A percentile compares a stretch with the other conserved stretches of the same genome.
These are phyloP conservation scores for Lymantria monacha DNA, from an alignment of 2,888 invertebrate species.

Conservation along the genomic window DNA sequence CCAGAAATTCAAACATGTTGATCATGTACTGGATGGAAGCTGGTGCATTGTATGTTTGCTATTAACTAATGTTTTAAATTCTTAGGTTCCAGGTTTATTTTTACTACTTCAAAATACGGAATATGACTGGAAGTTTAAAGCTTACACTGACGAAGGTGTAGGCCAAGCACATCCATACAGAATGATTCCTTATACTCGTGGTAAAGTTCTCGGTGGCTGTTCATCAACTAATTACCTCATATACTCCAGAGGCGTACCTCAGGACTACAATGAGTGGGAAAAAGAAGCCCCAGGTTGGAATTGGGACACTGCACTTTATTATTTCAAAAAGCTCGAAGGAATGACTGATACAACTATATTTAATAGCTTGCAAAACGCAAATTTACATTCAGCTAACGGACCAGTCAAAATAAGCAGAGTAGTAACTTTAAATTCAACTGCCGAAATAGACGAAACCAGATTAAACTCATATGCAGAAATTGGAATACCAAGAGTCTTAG, in stretches of 20 bases:
- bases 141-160: constrained; percentile 32
- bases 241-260: constrained; percentile 49
- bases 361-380: constrained; percentile 33
- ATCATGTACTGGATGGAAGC: too few species aligned
- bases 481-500: constrained; percentile 46
- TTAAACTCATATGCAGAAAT: constrained; percentile 47
- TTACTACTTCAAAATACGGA: constrained; percentile 41
- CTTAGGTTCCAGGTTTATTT: constrained; percentile 53
- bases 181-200: constrained; percentile 35
- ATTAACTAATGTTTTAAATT: not conserved
- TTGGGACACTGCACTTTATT: constrained; percentile 47
- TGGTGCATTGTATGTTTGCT: too few species aligned
- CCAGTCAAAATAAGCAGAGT: constrained; percentile 51
- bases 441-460: constrained; percentile 39
- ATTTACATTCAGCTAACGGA: constrained; percentile 48
- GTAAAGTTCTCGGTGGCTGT: constrained; percentile 54
- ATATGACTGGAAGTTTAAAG: constrained; percentile 50
- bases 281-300: constrained; percentile 50
- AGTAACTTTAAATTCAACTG: constrained; percentile 31
- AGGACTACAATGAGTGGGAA: constrained; percentile 52
- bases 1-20: too few species aligned
- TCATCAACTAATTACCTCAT: constrained; percentile 53
- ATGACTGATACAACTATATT: constrained; percentile 49
- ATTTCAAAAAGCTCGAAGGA: constrained; percentile 54
- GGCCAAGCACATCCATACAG: constrained; percentile 40